Base-by-base conservation (phyloP, 1,140 invertebrate genomes). In the Adoxophyes honmai region DNA sequence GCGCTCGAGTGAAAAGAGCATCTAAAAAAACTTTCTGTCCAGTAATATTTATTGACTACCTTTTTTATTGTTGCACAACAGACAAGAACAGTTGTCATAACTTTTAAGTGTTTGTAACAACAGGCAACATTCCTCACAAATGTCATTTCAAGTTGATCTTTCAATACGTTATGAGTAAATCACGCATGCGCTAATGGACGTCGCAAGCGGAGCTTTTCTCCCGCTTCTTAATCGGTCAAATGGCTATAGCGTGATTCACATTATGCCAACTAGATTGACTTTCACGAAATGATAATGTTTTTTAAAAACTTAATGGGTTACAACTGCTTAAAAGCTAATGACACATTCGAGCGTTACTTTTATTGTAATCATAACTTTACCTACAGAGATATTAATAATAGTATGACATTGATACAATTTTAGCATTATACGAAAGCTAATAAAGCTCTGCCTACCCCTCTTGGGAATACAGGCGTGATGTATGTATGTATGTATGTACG, bases 101-200 rank as follows among this genome's bases (percentile, higher is more conserved):
- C 15, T 53, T 48, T 54, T 37, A 59, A 63, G n/a, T 59, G 21
- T 63, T 55, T 61, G 68, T 52, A 15, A 57, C 51, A 56, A 56
- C 44, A 39, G 36, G 10, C 21, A 37, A 48, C 34, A 53, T 62
- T 66, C 53, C 21, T 28, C 21, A 2, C 44, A 62, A 68, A 64
- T 48, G 52, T 48, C 35, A 38, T 42, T 18, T 13, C 54, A 56
- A 44, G 10, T 21, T 55, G 54, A 56, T 63, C 10, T 62, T 66
- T 60, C 59, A 64, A 62, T 62, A 64, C 58, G 48, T 62, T 51
- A 55, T 69, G 67, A 70, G 48, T 70, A 65, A 63, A 62, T 44
- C 57, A 58, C 59, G 57, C 57, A 54, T 62, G 62, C 60, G 64
- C 64, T 79, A 76, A 75, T 76, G 70, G 68, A 59, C 70, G 59